Conservation (phyloP, 2,113 vertebrate species). For the Anolis carolinensis region DNA sequence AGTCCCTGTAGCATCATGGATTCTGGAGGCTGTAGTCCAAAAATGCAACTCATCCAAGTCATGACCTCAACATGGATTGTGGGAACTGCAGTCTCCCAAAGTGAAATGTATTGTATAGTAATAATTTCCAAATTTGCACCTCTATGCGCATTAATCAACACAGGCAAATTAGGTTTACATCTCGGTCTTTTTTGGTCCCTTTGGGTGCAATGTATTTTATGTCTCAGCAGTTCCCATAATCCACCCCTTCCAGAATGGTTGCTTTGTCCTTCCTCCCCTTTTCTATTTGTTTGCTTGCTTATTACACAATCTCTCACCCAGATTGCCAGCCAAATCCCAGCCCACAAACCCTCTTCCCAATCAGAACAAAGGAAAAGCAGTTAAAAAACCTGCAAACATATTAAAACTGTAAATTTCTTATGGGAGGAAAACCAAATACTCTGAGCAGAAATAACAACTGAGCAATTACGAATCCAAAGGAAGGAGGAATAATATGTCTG, state of each 20-base stretch:
- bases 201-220: too few species aligned
- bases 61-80: too few species aligned
- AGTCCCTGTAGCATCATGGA: too few species aligned
- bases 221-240: neutral
- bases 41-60: too few species aligned
- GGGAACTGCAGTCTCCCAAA: too few species aligned
- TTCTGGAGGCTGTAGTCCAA: too few species aligned
- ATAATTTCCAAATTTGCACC: too few species aligned
- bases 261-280: neutral
- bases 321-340: neutral
- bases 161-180: too few species aligned
- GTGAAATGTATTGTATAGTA: too few species aligned
- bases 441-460: neutral
- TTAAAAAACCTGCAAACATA: neutral
- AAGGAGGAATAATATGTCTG: neutral
- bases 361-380: constrained; percentile 1
- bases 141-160: too few species aligned
- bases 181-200: too few species aligned
- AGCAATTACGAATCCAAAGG: too few species aligned
- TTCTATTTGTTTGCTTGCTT: neutral
- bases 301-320: neutral
- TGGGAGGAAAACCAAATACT: neutral
- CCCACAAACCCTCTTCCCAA: neutral
- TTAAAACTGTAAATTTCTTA: neutral
- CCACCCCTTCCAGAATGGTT: neutral